phyloP scores from a whole-genome alignment of 2,113 vertebrate species.

The Albula goreensis region DNA sequence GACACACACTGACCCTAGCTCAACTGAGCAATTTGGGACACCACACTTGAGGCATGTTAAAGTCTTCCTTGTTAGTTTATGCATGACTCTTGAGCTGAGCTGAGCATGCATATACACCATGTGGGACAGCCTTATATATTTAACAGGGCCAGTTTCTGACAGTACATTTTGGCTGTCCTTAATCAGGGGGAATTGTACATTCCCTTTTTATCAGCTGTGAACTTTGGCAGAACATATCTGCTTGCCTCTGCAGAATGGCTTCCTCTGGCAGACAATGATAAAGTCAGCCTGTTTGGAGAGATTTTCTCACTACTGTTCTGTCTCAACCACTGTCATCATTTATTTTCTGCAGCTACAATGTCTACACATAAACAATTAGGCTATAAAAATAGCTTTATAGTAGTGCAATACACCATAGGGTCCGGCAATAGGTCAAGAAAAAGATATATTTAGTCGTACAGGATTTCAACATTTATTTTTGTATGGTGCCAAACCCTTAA shows the following conservation, averaged over 20 bases:
- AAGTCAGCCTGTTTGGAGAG: not conserved
- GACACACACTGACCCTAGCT: not conserved
- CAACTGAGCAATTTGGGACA: not conserved
- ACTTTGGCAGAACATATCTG: slow-evolving; percentile 11
- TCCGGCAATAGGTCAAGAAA: too few species aligned
- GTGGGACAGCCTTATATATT: not conserved
- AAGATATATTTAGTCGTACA: too few species aligned
- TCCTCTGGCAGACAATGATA: slow-evolving; percentile 1
- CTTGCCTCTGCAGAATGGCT: slow-evolving; percentile 19
- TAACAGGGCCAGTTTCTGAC: not conserved
- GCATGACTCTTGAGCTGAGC: not conserved
- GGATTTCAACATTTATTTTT: too few species aligned
- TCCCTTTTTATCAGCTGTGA: slow-evolving; percentile 1
- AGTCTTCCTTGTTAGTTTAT: not conserved
- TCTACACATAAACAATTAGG: too few species aligned
- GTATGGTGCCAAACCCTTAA: too few species aligned
- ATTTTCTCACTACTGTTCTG: not conserved
- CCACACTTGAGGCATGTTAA: not conserved
- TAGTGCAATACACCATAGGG: too few species aligned
- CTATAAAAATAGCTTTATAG: too few species aligned
- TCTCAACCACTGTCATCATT: not conserved
- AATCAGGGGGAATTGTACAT: slow-evolving; percentile 27
- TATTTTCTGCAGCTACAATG: too few species aligned
- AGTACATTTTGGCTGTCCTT: slow-evolving; percentile 6
- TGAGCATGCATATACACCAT: not conserved